Base-by-base conservation (phyloP, 2,888 invertebrate genomes). In the Alloscopus bannaensis region DNA sequence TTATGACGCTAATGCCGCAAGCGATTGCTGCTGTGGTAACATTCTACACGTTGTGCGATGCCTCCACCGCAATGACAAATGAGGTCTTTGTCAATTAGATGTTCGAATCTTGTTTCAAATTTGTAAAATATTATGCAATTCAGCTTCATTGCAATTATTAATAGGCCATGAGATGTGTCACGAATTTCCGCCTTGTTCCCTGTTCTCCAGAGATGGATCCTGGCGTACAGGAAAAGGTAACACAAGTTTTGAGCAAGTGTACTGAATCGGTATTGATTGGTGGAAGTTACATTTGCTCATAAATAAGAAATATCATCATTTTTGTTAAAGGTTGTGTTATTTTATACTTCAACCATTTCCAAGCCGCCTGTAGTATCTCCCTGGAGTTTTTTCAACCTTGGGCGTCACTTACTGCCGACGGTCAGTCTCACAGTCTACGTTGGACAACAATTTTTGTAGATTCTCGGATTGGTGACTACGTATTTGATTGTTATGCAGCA, bases 341-440 rank as follows among this genome's bases (percentile, higher is more conserved):
- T 31, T 59, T 59, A 59, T 13, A 59, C 31, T 3, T 59, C 59
- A 3, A 16, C 40, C 36, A 13, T 60, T 2, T 40, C 40, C n/a
- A 60, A 40, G 13, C 60, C 60, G 24, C 60, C 60, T 2, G 42
- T 36, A 22, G 24, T 60, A 8, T 20, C 40, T 20, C 60, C 60
- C 1, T 36, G 60, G n/a, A 60, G 42, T 3, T 60, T 40, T 24
- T 60, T 60, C 40, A 1, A 1, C 13, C 1, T 60, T 3, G 40
- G 60, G 22, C 2, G 40, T 22, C 36, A 60, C 2, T 4, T 60
- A 2, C 40, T 60, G 4, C 60, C 60, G 11, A 1, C 60, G 40
- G 40, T 59, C n/a, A 36, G 36, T 36, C n/a, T n/a, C n/a, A n/a
- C n/a, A n/a, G n/a, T n/a, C n/a, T n/a, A n/a, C n/a, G n/a, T n/a